Conservation (phyloP, 2,888 invertebrate species). For the Seira ritae region DNA sequence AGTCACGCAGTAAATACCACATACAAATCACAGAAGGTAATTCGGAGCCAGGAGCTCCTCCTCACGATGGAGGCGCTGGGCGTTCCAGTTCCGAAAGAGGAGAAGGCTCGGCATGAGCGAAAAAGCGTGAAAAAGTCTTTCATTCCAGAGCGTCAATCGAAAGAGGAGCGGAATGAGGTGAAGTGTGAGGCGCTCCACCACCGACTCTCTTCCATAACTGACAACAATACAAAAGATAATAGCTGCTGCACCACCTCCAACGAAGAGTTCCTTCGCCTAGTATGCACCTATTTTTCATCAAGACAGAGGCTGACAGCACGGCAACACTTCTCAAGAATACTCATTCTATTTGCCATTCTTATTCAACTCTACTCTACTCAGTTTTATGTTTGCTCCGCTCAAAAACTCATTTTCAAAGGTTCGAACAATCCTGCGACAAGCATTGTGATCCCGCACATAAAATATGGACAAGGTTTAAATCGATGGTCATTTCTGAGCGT, state of each 20-base stretch:
- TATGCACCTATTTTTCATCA: neutral
- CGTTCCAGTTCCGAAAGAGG: neutral
- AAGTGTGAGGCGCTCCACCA: neutral
- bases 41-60: too few species aligned
- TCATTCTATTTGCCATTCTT: neutral
- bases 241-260: neutral
- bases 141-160: slow-evolving; percentile 7
- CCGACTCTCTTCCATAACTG: slow-evolving; percentile 17
- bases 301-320: neutral
- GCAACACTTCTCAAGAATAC: neutral
- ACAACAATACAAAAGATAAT: slow-evolving; percentile 15
- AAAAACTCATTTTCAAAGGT: slow-evolving; percentile 46
- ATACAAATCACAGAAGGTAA: too few species aligned
- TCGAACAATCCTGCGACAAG: slow-evolving; percentile 26
- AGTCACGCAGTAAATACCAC: too few species aligned
- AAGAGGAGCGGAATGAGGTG: neutral
- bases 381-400: slow-evolving; percentile 39
- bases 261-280: neutral
- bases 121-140: neutral
- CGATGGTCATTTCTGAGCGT: slow-evolving; percentile 55
- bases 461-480: slow-evolving; percentile 57
- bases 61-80: neutral
- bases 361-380: neutral
- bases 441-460: slow-evolving; percentile 58
- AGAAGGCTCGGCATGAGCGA: too few species aligned